Conservation (phyloP, 1,140 invertebrate genomes). For the Meteorus sp. region DNA sequence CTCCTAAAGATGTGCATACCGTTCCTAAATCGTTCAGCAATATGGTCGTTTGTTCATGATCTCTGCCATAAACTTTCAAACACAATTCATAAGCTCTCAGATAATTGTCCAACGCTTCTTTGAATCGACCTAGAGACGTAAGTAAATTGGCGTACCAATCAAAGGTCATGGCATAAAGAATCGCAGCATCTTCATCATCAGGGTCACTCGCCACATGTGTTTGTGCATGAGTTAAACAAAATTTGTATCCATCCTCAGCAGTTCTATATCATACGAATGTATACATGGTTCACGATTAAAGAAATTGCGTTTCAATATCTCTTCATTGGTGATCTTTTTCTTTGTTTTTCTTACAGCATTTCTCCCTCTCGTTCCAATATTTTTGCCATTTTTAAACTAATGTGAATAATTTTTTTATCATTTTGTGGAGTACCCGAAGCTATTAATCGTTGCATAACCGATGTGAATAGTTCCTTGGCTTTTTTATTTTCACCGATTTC, state of each 20-base stretch:
- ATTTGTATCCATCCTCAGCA: slow-evolving; percentile 74
- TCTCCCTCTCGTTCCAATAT: slow-evolving; percentile 68
- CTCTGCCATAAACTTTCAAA: slow-evolving; percentile 65
- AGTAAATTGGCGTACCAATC: slow-evolving; percentile 84
- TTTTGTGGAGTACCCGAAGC: slow-evolving; percentile 68
- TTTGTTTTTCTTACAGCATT: slow-evolving; percentile 29
- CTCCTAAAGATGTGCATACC: slow-evolving; percentile 66
- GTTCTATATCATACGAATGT: slow-evolving; percentile 57
- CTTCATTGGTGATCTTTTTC: not conserved
- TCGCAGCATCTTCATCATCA: slow-evolving; percentile 63
- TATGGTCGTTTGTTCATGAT: slow-evolving; percentile 73
- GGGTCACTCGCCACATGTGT: slow-evolving; percentile 59
- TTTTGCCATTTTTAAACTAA: slow-evolving; percentile 77
- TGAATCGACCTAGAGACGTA: slow-evolving; percentile 65
- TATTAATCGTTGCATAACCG: slow-evolving; percentile 77
- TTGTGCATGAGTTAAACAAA: slow-evolving; percentile 72
- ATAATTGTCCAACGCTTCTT: slow-evolving; percentile 70
- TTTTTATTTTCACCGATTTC: slow-evolving; percentile 74
- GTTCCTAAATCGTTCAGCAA: slow-evolving; percentile 86
- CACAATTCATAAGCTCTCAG: slow-evolving; percentile 72
- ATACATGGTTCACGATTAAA: too few relatives aligned
- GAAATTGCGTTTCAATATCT: not conserved
- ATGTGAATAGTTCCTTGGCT: slow-evolving; percentile 81
- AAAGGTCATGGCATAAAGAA: slow-evolving; percentile 71
- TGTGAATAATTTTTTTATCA: slow-evolving; percentile 75